Conservation (phyloP, 2,797 vertebrate genomes). For the Cuniculus paca region DNA sequence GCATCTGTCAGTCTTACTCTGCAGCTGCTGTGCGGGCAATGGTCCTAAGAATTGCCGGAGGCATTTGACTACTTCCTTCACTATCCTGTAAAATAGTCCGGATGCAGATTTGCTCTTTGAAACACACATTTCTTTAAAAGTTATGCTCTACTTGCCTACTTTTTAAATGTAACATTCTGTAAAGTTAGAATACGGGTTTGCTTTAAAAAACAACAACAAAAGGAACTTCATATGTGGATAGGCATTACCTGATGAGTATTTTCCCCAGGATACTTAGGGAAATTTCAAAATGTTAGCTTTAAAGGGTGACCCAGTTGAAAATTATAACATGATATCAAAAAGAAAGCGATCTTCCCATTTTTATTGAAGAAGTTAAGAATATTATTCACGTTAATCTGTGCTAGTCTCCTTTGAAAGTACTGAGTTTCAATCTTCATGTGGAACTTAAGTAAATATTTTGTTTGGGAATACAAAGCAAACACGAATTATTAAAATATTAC, state of each 20-base stretch:
- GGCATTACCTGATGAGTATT: not conserved
- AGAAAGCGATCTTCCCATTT: not conserved
- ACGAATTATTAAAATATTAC: not conserved
- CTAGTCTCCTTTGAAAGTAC: not conserved
- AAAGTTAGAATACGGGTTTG: not conserved
- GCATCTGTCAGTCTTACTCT: too few species aligned
- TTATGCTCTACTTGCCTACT: not conserved
- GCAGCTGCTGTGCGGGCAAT: not conserved
- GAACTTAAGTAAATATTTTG: not conserved
- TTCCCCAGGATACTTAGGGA: not conserved
- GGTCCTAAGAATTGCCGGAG: rapidly evolving
- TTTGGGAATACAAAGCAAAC: not conserved
- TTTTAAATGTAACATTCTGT: not conserved
- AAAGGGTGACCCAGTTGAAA: not conserved
- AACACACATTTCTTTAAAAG: not conserved
- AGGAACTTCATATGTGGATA: not conserved
- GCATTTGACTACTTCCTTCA: not conserved
- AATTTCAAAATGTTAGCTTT: not conserved
- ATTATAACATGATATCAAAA: not conserved
- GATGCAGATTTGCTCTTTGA: not conserved
- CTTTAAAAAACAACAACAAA: not conserved
- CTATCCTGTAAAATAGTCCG: not conserved
- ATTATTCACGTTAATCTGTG: not conserved
- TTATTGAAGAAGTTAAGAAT: not conserved
- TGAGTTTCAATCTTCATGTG: not conserved